phyloP scores from a whole-genome alignment of 2,888 invertebrate species.

The Torymus tubicola region DNA sequence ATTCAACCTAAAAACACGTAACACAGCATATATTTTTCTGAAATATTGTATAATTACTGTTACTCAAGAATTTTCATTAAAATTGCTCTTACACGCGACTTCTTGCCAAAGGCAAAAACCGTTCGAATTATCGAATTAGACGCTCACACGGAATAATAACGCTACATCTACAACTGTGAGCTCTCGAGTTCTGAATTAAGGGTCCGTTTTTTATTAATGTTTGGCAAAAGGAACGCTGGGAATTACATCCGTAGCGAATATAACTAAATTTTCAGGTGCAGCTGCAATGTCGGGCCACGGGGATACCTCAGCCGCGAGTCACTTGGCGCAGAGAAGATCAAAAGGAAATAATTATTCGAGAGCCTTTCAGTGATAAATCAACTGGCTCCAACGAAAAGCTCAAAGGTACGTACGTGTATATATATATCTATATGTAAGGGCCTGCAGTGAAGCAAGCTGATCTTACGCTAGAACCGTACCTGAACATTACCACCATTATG shows the following conservation, averaged over 20 bases:
- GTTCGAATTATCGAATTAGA: no score
- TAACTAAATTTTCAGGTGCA: slow-evolving; percentile 71
- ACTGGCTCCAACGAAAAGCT: slow-evolving; percentile 68
- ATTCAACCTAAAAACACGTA: no score
- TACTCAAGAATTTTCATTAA: no score
- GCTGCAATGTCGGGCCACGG: slow-evolving; percentile 83
- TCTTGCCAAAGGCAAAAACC: no score
- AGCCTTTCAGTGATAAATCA: slow-evolving; percentile 75
- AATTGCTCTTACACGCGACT: no score
- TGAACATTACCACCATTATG: slow-evolving; percentile 9
- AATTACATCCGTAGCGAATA: neutral
- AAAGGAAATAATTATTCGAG: slow-evolving; percentile 86
- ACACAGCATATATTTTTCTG: no score
- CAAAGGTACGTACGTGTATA: slow-evolving; percentile 62
- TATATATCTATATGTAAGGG: neutral
- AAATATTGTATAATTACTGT: no score
- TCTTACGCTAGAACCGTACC: neutral
- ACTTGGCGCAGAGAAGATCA: slow-evolving; percentile 92
- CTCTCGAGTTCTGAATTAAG: neutral
- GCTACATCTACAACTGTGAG: slow-evolving; percentile 5
- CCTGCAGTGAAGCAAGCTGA: neutral
- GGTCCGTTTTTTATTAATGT: neutral
- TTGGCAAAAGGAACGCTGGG: neutral
- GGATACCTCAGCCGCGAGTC: slow-evolving; percentile 88
- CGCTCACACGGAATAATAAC: neutral